Base-by-base conservation (phyloP, 2,888 invertebrate genomes). In the Monopis laevigella region DNA sequence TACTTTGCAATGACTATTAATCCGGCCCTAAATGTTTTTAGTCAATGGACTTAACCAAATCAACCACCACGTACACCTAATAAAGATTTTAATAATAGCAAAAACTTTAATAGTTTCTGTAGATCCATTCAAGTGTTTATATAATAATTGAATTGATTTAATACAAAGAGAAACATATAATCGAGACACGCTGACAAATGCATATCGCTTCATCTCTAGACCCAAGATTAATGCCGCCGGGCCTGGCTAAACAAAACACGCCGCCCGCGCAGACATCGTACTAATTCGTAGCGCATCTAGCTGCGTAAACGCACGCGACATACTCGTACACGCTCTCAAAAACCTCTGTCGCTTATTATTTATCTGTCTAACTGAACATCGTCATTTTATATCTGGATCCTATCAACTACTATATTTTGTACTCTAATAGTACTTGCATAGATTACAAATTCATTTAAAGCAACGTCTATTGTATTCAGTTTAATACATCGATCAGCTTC, bases 181-280 rank as follows among this genome's bases (percentile, higher is more conserved):
- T 73, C 67, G 56, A 51, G 73, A 68, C 75, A 70, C 54, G 65
- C 73, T 77, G 77, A 80, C 70, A 78, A 78, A 80, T 80, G 69
- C 61, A 63, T 71, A 78, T 75, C 78, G 65, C 72, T 80, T 74
- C 75, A 78, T 80, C 77, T 78, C 66, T 51, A 52, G 61, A 51
- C 51, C 45, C 45, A 62, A 68, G 78, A 80, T 80, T 78, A 80
- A 80, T 80, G 74, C 55, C 65, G 60, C 62, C 62, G 68, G 58
- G 62, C 56, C 56, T 58, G 62, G 58, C 68, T 74, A 75, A 72
- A 77, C 75, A 66, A 75, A 70, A 69, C 67, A 13, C 59, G 65
- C 69, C 69, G 68, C 64, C 63, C 64, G 68, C 70, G 67, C 67
- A 57, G 60, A 63, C 66, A 57, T 64, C 63, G 59, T 62, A 65